phyloP scores from a whole-genome alignment of 1,140 invertebrate species.

The Littorina saxatilis region DNA sequence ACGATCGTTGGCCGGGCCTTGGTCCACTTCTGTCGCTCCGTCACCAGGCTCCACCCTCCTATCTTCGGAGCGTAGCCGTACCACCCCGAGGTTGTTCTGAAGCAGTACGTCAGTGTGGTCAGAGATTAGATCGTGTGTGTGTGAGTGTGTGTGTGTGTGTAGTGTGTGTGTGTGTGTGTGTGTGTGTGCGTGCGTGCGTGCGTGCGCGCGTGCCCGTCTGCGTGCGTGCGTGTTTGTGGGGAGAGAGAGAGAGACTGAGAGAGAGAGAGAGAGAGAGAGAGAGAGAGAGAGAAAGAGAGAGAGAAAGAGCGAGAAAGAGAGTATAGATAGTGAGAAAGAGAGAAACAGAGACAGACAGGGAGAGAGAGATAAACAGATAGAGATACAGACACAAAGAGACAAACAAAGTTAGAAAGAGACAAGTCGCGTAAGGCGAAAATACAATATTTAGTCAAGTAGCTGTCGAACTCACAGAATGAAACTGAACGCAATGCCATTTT shows the following conservation, averaged over 20 bases:
- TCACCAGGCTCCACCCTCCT: neutral
- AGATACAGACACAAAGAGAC: no score
- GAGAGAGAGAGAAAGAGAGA: no score
- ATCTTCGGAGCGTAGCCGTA: neutral
- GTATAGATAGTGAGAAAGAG: no score
- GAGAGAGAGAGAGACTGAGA: no score
- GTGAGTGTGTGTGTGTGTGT: no score
- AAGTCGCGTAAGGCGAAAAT: no score
- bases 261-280: no score
- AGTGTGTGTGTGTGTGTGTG: neutral
- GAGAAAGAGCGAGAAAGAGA: no score
- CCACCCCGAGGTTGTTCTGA: constrained; percentile 15
- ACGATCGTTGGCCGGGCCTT: neutral
- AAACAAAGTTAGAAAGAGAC: neutral
- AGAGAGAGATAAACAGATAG: neutral
- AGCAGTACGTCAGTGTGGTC: neutral
- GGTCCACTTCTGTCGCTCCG: neutral
- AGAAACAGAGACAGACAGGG: neutral
- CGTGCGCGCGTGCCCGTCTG: no score
- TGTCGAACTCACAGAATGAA: no score
- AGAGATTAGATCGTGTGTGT: neutral
- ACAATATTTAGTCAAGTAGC: no score
- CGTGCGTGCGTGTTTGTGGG: neutral
- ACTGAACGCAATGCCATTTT: no score
- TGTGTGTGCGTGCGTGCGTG: neutral